Base-by-base conservation (phyloP, 2,113 vertebrate genomes). In the Brachyhypopomus occidentalis region DNA sequence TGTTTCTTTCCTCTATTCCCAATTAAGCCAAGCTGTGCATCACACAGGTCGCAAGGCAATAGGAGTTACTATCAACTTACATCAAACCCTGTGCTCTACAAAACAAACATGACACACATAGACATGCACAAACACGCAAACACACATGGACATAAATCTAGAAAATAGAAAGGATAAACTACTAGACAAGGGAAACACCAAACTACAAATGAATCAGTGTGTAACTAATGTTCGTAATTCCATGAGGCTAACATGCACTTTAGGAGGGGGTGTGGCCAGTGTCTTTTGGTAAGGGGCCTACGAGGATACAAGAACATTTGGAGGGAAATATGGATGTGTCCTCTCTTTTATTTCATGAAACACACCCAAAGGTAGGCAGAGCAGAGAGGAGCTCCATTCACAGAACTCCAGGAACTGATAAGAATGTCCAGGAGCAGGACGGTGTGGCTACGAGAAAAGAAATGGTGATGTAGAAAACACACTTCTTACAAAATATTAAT, bases 1-100 rank as follows among this genome's bases (percentile, higher is more conserved):
- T 34, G 66, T 16, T 2, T 38, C 34, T 38, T 19, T 36, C 38
- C 34, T 69, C 6, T 41, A 38, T 38, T 27, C 6, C 34, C 34
- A 20, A 75, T 75, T 59, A 36, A 75, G 34, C 34, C 36, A 45
- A 76, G 75, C 34, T 76, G 75, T 76, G 64, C 17, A 67, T 67
- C 64, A 67, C 17, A n/a, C 17, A 67, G 38, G 64, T 67, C 64
- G 11, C 11, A 22, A 62, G 20, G 34, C 52, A 38, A 59, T 56
- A 48, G 41, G 34, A 38, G 38, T 63, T 76, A 45, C 48, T 11
- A 22, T 63, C 34, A 41, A 30, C 20, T 45, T 6, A 63, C 41
- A 76, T 45, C 58, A 38, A 64, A 45, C n/a, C 56, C 41, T 41
- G 25, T 14, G 22, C 75, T 62, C 23, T 48, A 34, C 34, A 63